Base-by-base conservation (phyloP, 2,113 vertebrate genomes). In the Brachypteracias leptosomus region DNA sequence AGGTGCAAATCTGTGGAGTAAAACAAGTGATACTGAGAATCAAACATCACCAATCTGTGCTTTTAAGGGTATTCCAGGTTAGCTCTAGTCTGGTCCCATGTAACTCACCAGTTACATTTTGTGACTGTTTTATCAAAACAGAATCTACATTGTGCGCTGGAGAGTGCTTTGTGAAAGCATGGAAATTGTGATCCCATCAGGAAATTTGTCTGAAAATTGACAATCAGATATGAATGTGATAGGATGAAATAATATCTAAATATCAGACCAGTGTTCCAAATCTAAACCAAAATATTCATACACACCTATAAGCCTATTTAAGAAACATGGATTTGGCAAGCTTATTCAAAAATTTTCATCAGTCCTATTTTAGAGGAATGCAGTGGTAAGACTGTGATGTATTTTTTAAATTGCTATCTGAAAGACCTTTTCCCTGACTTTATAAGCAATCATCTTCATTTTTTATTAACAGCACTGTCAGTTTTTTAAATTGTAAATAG, bases 11-110 rank as follows among this genome's bases (percentile, higher is more conserved):
- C 25, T 59, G 29, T 89, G 52, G 35, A 54, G 49, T 16, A 46
- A 63, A 73, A 51, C 21, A 47, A 13, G 24, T 67, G 36, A 17
- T 68, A 46, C 19, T 72, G 38, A 47, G 44, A 79, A 79, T 59
- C 33, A 44, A 55, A 7, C 24, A 67, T 36, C 44, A 74, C 7
- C 6, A 12, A 28, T 33, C 17, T 0, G 0, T 33, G 8, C 85
- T 15, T 63, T 54, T 79, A 49, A 49, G 44, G 13, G 18, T 40
- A 1, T 79, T 52, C 29, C 33, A 57, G 25, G 26, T 76, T 33
- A 92, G 47, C 13, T 72, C 28, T 78, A 46, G 9, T 52, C 38
- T 11, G 3, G 14, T 73, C 38, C 10, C 22, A 3, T 25, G 71
- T 58, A 67, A 36, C 19, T 76, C 44, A 35, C 19, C 49, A 65